Percentiles rank a stretch among this genome's conserved stretches.
Conservation (phyloP, 2,797 vertebrate species). For the Prunella strophiata region DNA sequence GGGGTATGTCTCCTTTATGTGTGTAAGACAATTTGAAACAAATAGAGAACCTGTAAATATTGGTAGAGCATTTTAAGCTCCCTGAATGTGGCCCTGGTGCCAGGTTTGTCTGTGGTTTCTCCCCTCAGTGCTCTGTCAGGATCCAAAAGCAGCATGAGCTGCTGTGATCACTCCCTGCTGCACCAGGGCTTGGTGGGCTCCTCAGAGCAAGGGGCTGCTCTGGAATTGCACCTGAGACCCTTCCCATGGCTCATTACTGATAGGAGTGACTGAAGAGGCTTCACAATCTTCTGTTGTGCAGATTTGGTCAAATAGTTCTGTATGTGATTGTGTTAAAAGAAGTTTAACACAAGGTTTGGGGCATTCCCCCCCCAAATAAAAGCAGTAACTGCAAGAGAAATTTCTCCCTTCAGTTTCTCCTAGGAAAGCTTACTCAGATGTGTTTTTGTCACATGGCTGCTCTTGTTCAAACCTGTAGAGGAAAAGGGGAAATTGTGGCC, state of each 20-base stretch:
- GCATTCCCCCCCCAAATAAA: fast-evolving
- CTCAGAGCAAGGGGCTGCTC: not conserved
- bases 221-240: not conserved
- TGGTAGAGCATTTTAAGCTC: not conserved
- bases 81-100: not conserved
- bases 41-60: not conserved
- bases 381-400: not conserved
- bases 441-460: not conserved
- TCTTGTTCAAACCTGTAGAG: not conserved
- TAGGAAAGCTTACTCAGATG: not conserved
- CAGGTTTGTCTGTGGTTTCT: not conserved
- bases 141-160: fast-evolving
- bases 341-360: not conserved
- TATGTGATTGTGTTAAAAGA: not conserved
- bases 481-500: not conserved
- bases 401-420: not conserved
- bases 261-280: not conserved
- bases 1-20: not conserved
- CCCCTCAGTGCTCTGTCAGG: not conserved
- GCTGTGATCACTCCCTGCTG: not conserved
- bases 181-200: fast-evolving
- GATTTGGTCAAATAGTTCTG: not conserved
- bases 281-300: not conserved
- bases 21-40: not conserved
- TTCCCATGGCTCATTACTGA: not conserved